phyloP scores from a whole-genome alignment of 1,140 invertebrate species.

The Papilio glaucus region DNA sequence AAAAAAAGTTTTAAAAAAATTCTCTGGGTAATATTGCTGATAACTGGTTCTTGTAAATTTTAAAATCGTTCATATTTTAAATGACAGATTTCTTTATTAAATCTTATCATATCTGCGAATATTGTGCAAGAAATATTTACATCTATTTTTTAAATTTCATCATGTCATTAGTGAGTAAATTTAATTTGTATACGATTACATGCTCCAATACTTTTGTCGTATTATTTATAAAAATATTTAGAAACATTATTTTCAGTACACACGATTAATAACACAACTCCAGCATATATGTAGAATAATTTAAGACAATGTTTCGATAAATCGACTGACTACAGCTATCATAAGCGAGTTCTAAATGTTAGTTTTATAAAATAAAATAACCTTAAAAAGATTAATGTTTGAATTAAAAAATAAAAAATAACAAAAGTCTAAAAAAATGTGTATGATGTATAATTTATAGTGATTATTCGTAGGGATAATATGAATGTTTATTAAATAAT shows the following conservation, averaged over 20 bases:
- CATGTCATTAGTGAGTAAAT: too few species aligned
- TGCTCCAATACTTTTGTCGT: too few species aligned
- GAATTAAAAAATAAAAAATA: slow-evolving; percentile 33
- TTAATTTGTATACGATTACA: too few species aligned
- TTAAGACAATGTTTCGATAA: slow-evolving; percentile 23
- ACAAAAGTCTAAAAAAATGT: slow-evolving; percentile 23
- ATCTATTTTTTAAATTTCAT: background rate
- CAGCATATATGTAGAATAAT: background rate
- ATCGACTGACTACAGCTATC: slow-evolving; percentile 34
- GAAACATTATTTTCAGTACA: too few species aligned
- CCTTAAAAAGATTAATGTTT: slow-evolving; percentile 30
- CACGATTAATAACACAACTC: background rate
- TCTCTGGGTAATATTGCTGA: background rate
- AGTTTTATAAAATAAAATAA: slow-evolving; percentile 37
- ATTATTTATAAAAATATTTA: too few species aligned
- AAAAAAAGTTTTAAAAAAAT: background rate
- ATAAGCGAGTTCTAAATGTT: slow-evolving; percentile 35
- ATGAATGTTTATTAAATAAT: slow-evolving; percentile 22
- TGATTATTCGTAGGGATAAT: slow-evolving; percentile 30
- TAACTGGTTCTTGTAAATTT: too few species aligned
- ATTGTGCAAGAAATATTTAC: background rate
- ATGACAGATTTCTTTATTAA: background rate
- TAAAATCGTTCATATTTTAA: too few species aligned
- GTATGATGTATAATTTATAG: slow-evolving; percentile 32
- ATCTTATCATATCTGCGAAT: too few species aligned